These are phyloP conservation scores for Xenentodon cancila DNA, from an alignment of 2,797 vertebrate genomes.

Conservation along the genomic window DNA sequence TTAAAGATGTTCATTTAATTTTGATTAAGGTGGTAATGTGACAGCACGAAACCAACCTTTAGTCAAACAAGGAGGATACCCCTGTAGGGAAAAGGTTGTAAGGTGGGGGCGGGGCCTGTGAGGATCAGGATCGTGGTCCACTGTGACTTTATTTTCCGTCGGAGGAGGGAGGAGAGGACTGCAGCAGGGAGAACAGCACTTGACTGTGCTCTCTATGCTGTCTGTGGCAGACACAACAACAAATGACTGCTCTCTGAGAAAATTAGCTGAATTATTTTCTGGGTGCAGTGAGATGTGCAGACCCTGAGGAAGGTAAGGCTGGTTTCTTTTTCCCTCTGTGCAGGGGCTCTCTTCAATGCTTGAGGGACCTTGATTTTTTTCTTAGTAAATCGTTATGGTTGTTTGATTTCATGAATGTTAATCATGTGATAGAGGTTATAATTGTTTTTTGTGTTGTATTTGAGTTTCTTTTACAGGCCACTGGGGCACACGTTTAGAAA, in stretches of 20 bases:
- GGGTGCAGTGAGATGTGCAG: constrained; percentile 11
- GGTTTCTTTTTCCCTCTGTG: constrained; percentile 1
- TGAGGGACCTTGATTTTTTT: constrained; percentile 27
- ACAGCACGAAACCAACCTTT: no score
- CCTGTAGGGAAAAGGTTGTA: not conserved
- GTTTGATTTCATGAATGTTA: not conserved
- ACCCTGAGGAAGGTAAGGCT: constrained; percentile 59
- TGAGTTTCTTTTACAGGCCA: constrained; percentile 10
- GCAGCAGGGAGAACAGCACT: constrained; percentile 29
- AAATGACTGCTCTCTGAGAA: constrained; percentile 25
- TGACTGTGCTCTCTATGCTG: constrained; percentile 16
- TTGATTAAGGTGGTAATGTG: no score
- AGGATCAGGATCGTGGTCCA: constrained; percentile 54
- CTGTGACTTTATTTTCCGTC: constrained; percentile 41
- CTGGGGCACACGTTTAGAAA: constrained; percentile 19
- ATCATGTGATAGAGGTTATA: not conserved
- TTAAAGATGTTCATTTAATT: no score
- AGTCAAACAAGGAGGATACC: no score
- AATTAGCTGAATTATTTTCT: constrained; percentile 14
- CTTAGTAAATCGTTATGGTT: constrained; percentile 10
- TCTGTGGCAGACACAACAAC: constrained; percentile 16
- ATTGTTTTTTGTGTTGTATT: not conserved
- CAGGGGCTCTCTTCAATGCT: constrained; percentile 12
- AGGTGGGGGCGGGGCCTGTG: constrained; percentile 50
- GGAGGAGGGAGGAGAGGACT: constrained; percentile 41